phyloP scores from a whole-genome alignment of 2,888 invertebrate genomes.

The Amphipoea lucens region DNA sequence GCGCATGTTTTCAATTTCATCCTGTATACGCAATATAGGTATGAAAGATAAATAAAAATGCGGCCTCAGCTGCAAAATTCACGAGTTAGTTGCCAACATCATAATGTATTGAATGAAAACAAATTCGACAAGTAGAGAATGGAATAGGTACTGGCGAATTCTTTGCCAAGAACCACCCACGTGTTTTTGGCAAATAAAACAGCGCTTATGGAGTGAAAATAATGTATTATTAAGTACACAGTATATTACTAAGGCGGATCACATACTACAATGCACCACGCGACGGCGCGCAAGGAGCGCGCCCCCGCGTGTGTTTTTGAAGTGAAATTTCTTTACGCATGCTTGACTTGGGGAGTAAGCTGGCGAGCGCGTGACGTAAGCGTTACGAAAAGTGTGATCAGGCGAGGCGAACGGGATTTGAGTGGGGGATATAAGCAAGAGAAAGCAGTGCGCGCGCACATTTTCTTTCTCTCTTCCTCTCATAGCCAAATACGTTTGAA shows the following conservation, averaged over 20 bases:
- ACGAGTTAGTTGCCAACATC: slow-evolving; percentile 19
- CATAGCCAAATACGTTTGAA: too few species aligned
- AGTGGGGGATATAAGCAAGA: too few species aligned
- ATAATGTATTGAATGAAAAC: slow-evolving; percentile 11
- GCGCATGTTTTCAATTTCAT: too few species aligned
- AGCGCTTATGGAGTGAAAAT: neutral
- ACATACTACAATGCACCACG: neutral
- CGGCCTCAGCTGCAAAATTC: neutral
- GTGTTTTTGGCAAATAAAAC: slow-evolving; percentile 4
- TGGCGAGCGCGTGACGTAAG: too few species aligned
- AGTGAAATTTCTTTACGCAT: too few species aligned
- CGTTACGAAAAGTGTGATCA: too few species aligned
- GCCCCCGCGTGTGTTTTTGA: neutral
- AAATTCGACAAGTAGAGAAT: slow-evolving; percentile 4
- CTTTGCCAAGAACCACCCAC: slow-evolving; percentile 19
- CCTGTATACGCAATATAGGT: too few species aligned
- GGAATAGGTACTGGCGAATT: neutral
- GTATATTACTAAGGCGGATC: neutral
- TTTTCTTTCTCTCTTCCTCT: too few species aligned
- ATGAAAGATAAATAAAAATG: neutral
- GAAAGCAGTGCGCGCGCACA: too few species aligned
- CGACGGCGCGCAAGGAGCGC: neutral
- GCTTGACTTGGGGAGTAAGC: too few species aligned
- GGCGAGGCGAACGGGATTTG: too few species aligned
- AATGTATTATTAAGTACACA: neutral